phyloP scores from a whole-genome alignment of 1,140 invertebrate species.

The Aphelenchoides fujianensis region DNA sequence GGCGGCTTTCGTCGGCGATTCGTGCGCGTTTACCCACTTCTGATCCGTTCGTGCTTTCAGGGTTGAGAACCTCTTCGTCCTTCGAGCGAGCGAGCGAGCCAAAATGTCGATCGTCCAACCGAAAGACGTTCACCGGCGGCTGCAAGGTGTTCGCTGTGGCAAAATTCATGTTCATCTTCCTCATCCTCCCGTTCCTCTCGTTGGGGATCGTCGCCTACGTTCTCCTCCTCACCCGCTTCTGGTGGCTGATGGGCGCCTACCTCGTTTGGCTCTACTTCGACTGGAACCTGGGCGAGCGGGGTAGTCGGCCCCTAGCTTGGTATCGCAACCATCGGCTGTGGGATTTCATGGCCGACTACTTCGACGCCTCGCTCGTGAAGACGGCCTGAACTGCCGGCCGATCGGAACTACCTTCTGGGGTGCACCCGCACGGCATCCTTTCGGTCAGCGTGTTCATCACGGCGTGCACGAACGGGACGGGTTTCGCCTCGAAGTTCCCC shows the following conservation, averaged over 20 bases:
- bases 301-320: constrained; percentile 30
- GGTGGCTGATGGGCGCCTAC: constrained; percentile 26
- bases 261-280: constrained; percentile 36
- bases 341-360: constrained; percentile 60
- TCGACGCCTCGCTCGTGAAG: constrained; percentile 64
- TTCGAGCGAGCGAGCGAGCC: no score
- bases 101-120: no score
- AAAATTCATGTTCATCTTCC: constrained; percentile 30
- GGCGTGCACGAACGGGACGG: constrained; percentile 75
- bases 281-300: constrained; percentile 28
- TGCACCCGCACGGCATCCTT: constrained; percentile 77
- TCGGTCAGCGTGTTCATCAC: constrained; percentile 38
- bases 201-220: constrained; percentile 24
- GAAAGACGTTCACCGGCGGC: background rate
- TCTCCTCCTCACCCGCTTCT: constrained; percentile 17
- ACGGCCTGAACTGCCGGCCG: constrained; percentile 64
- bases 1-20: no score
- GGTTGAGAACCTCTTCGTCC: no score
- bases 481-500: constrained; percentile 76
- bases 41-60: no score
- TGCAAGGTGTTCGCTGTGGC: background rate
- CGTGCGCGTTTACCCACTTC: no score
- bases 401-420: constrained; percentile 64
- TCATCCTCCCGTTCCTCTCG: constrained; percentile 21
- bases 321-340: constrained; percentile 26